Percentiles rank a stretch among this genome's conserved stretches.
Evolutionary conservation across 2,113 vertebrate genomes (phyloP).

Genomic region (Hippopotamus amphibius): DNA sequence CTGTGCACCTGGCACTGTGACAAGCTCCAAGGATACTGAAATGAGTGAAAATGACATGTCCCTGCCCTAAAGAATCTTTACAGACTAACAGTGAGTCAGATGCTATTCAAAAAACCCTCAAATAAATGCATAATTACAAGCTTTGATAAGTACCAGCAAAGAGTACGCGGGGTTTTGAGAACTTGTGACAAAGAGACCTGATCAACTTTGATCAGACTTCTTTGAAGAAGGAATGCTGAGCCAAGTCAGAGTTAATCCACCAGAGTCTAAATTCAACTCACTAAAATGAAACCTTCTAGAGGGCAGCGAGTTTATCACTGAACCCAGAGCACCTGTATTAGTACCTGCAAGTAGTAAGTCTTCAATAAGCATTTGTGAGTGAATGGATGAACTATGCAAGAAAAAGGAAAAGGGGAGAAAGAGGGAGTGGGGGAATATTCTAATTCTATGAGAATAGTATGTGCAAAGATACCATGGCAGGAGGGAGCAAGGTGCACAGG

Average conservation of each 20-base stretch:
- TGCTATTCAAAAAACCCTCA: neutral
- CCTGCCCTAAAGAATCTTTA: neutral
- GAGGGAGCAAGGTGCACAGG: rapidly evolving
- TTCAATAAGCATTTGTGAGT: neutral
- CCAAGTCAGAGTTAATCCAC: neutral
- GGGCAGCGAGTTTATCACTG: neutral
- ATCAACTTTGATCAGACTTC: neutral
- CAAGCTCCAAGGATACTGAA: neutral
- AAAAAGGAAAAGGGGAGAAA: neutral
- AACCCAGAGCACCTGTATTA: neutral
- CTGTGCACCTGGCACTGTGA: neutral
- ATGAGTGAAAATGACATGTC: neutral
- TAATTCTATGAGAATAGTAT: neutral
- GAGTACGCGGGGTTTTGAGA: neutral
- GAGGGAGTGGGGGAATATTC: neutral
- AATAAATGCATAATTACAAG: neutral
- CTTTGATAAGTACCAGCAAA: neutral
- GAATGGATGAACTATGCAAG: neutral
- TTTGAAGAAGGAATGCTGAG: neutral
- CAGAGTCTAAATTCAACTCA: neutral
- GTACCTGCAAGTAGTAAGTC: neutral
- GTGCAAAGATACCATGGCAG: neutral
- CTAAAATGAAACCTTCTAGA: neutral
- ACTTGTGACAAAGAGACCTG: neutral
- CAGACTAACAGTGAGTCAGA: neutral